Conservation (phyloP, 2,113 vertebrate species). For the Naja naja region DNA sequence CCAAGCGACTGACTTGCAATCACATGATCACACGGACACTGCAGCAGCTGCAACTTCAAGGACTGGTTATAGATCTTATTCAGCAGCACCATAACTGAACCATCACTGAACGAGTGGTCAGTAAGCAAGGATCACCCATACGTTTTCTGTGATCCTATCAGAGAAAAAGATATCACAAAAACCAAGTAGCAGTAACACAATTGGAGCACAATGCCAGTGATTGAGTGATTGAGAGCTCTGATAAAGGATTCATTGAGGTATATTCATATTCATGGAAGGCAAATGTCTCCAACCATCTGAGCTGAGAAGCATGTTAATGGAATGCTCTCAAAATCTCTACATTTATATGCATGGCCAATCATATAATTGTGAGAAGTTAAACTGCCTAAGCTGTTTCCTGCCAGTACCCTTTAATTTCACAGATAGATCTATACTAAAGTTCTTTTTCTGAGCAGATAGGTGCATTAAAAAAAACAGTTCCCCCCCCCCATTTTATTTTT, state of each 20-base stretch:
- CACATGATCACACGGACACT: not conserved
- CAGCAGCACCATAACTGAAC: not conserved
- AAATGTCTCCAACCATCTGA: not conserved
- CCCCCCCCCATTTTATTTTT: not conserved
- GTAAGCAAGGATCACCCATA: not conserved
- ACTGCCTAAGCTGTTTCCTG: not conserved
- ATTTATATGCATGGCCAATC: not conserved
- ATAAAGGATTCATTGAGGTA: not conserved
- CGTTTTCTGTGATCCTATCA: not conserved
- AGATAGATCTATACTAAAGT: not conserved
- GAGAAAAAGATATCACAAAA: not conserved
- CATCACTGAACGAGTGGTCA: not conserved
- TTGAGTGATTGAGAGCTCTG: not conserved
- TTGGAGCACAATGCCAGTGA: not conserved
- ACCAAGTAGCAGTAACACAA: not conserved
- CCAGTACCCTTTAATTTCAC: not conserved
- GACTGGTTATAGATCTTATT: not conserved
- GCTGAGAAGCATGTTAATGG: not conserved
- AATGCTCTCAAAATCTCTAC: not conserved
- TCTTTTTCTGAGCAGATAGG: not conserved
- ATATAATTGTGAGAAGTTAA: not conserved
- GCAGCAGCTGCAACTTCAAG: not conserved
- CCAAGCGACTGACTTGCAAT: not conserved
- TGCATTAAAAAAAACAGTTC: not conserved
- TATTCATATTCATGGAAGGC: not conserved